Conservation (phyloP, 2,888 invertebrate species). For the Eupithecia centaureata region DNA sequence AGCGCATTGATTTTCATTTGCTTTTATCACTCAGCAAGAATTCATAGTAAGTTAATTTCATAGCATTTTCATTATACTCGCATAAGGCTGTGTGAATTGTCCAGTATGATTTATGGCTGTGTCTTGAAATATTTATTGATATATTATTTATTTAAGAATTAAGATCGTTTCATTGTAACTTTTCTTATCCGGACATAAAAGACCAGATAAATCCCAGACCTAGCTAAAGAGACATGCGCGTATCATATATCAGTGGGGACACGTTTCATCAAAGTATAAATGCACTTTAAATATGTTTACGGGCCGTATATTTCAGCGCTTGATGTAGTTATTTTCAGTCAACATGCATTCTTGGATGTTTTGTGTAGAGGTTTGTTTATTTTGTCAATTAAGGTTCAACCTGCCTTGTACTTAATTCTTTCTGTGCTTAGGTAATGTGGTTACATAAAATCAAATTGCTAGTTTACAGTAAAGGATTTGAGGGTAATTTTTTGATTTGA, state of each 20-base stretch:
- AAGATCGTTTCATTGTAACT: too few relatives aligned
- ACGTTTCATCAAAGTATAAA: slow-evolving; percentile 61
- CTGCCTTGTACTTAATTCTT: neutral
- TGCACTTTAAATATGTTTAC: slow-evolving; percentile 52
- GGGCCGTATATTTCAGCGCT: slow-evolving; percentile 42
- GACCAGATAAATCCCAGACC: slow-evolving; percentile 47
- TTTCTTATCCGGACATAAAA: neutral
- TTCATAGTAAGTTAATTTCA: too few relatives aligned
- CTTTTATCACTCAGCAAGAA: too few relatives aligned
- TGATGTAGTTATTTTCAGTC: slow-evolving; percentile 26
- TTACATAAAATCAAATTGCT: neutral
- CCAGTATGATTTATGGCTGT: too few relatives aligned
- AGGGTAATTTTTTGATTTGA: neutral
- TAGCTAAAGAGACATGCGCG: slow-evolving; percentile 57
- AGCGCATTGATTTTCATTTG: too few relatives aligned
- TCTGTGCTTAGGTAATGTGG: neutral
- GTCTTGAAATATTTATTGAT: too few relatives aligned
- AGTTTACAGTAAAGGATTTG: neutral
- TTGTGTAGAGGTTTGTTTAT: neutral
- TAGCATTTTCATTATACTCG: too few relatives aligned
- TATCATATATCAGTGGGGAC: slow-evolving; percentile 67
- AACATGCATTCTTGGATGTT: slow-evolving; percentile 10
- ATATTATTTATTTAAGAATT: too few relatives aligned
- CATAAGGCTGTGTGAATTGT: too few relatives aligned
- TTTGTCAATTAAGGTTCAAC: neutral